Percentiles rank a stretch among this genome's conserved stretches.
phyloP scores from a whole-genome alignment of 2,888 invertebrate genomes.

The Pterobdella sp. region DNA sequence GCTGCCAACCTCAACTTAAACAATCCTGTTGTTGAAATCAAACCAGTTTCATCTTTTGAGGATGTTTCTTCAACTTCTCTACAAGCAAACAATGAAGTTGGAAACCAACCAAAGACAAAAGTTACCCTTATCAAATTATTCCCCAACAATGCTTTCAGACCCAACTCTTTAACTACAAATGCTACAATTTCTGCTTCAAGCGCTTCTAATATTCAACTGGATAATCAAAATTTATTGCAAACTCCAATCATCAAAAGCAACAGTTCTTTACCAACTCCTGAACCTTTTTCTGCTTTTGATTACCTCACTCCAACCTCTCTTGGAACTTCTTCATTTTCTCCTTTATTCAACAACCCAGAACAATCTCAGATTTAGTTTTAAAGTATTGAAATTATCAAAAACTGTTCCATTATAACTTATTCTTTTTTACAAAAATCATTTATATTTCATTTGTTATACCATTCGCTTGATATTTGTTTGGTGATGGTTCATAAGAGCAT shows the following conservation, averaged over 20 bases:
- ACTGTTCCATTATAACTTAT: no score
- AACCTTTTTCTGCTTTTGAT: constrained; percentile 7
- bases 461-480: no score
- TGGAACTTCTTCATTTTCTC: neutral
- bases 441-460: no score
- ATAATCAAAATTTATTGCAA: neutral
- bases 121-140: neutral
- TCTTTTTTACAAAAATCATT: no score
- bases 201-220: neutral
- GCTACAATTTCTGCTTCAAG: neutral
- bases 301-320: constrained; percentile 1
- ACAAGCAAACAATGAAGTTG: neutral
- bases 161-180: neutral
- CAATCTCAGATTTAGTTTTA: no score
- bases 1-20: constrained; percentile 10
- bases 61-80: neutral
- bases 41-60: neutral
- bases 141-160: constrained; percentile 11
- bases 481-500: no score
- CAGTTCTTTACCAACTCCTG: neutral
- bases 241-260: neutral
- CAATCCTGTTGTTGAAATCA: neutral
- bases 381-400: no score
- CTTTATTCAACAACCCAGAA: constrained; percentile 5
- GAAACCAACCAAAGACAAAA: neutral